Evolutionary conservation across 2,113 vertebrate genomes (phyloP).

Genomic region (Nothobranchius kuhntae): DNA sequence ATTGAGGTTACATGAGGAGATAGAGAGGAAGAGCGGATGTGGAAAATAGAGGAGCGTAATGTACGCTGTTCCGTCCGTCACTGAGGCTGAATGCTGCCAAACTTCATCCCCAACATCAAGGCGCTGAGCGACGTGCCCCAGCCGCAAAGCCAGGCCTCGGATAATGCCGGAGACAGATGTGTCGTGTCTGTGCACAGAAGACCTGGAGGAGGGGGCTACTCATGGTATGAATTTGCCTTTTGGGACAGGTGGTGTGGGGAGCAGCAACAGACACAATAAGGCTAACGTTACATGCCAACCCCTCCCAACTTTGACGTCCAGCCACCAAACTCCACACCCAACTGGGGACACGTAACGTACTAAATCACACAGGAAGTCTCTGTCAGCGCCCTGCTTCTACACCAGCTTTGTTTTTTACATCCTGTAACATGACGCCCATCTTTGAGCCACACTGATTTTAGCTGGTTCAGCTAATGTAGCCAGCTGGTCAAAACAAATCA

Average conservation of each 20-base stretch:
- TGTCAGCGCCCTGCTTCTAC: slow-evolving; percentile 65
- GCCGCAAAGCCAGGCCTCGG: slow-evolving; percentile 39
- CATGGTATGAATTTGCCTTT: slow-evolving; percentile 64
- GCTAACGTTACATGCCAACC: slow-evolving; percentile 66
- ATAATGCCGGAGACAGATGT: slow-evolving; percentile 69
- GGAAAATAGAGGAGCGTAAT: neutral
- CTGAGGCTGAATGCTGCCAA: slow-evolving; percentile 17
- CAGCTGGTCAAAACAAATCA: slow-evolving; percentile 42
- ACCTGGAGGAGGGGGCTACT: slow-evolving; percentile 31
- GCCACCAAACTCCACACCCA: slow-evolving; percentile 24
- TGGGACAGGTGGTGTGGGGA: slow-evolving; percentile 69
- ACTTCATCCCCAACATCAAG: slow-evolving; percentile 38
- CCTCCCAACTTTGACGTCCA: neutral
- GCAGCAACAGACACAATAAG: slow-evolving; percentile 68
- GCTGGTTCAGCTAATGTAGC: slow-evolving; percentile 20
- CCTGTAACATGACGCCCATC: slow-evolving; percentile 55
- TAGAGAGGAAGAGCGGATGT: neutral
- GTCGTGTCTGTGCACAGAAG: slow-evolving; percentile 55
- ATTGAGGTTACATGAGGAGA: slow-evolving; percentile 35
- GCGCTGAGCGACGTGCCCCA: slow-evolving; percentile 51
- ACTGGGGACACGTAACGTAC: slow-evolving; percentile 38
- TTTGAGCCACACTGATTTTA: slow-evolving; percentile 32
- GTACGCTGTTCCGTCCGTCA: slow-evolving; percentile 12
- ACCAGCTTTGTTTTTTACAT: slow-evolving; percentile 44
- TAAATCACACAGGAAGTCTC: slow-evolving; percentile 64